phyloP scores from a whole-genome alignment of 2,888 invertebrate genomes.

The Leptarthrus brevirostris region DNA sequence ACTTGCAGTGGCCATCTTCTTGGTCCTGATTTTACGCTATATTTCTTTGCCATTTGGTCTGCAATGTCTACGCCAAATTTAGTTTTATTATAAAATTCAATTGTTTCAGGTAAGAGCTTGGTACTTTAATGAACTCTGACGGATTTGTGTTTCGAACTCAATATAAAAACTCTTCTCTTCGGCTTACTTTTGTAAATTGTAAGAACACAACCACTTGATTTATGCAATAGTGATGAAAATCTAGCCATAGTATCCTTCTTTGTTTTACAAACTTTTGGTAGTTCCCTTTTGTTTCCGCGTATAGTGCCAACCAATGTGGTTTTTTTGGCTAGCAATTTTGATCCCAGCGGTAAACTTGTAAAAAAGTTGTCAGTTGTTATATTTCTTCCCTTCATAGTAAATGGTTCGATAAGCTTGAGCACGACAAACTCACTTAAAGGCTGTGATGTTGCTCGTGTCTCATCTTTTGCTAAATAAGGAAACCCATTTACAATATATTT shows the following conservation, averaged over 20 bases:
- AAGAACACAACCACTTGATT: conserved; percentile 37
- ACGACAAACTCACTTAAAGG: not conserved
- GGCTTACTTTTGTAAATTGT: conserved; percentile 49
- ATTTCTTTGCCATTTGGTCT: too few relatives aligned
- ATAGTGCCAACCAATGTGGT: too few relatives aligned
- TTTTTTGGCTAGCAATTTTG: conserved; percentile 11
- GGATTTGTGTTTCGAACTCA: too few relatives aligned
- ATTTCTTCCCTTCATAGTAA: too few relatives aligned
- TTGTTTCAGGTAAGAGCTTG: conserved; percentile 48
- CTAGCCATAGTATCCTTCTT: conserved; percentile 49
- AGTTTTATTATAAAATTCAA: conserved; percentile 44
- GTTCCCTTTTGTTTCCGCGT: conserved; percentile 48
- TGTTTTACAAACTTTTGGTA: too few relatives aligned
- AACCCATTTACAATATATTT: not conserved
- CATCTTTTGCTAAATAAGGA: too few relatives aligned
- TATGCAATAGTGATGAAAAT: conserved; percentile 47
- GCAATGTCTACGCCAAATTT: too few relatives aligned
- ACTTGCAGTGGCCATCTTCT: too few relatives aligned
- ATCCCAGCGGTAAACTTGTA: not conserved
- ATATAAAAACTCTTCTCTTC: conserved; percentile 48
- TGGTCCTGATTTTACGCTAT: too few relatives aligned
- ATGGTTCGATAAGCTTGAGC: not conserved
- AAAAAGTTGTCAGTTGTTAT: not conserved
- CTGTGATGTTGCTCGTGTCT: too few relatives aligned
- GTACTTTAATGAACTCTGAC: conserved; percentile 44